These are phyloP conservation scores for Lepeophtheirus salmonis DNA, from an alignment of 1,140 invertebrate species.

Conservation along the genomic window DNA sequence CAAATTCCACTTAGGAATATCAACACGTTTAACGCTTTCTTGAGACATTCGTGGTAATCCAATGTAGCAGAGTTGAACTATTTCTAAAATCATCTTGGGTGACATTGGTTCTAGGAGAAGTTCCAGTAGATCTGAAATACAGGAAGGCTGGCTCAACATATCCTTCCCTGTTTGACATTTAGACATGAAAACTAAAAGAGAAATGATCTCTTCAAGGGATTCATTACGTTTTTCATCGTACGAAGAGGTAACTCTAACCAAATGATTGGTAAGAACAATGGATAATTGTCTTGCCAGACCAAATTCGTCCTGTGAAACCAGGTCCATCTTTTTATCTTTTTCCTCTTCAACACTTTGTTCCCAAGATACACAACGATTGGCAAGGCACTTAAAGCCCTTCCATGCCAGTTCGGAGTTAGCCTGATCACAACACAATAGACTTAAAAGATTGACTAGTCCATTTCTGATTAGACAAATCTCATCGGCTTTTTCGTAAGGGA, in stretches of 20 bases:
- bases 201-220: conserved; percentile 29
- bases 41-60: conserved; percentile 27
- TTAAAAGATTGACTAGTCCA: conserved; percentile 28
- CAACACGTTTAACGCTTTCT: conserved; percentile 26
- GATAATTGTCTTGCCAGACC: conserved; percentile 30
- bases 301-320: conserved; percentile 20
- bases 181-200: conserved; percentile 28
- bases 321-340: not conserved
- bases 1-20: conserved; percentile 27
- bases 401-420: conserved; percentile 27
- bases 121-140: conserved; percentile 29
- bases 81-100: conserved; percentile 29
- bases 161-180: conserved; percentile 29
- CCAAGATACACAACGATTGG: conserved; percentile 30
- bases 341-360: conserved; percentile 26
- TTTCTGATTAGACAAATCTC: conserved; percentile 29
- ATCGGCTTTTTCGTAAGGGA: conserved; percentile 29
- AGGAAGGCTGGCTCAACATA: conserved; percentile 29
- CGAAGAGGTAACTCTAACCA: conserved; percentile 26
- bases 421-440: conserved; percentile 27
- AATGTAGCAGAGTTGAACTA: conserved; percentile 29
- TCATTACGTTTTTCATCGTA: conserved; percentile 26
- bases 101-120: conserved; percentile 29
- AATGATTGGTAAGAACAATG: conserved; percentile 28
- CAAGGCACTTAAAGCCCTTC: conserved; percentile 30